Evolutionary conservation across 2,113 vertebrate genomes (phyloP), one percentile per base, ranked within the genome.

Genomic region (Phalacrocorax carbo): DNA sequence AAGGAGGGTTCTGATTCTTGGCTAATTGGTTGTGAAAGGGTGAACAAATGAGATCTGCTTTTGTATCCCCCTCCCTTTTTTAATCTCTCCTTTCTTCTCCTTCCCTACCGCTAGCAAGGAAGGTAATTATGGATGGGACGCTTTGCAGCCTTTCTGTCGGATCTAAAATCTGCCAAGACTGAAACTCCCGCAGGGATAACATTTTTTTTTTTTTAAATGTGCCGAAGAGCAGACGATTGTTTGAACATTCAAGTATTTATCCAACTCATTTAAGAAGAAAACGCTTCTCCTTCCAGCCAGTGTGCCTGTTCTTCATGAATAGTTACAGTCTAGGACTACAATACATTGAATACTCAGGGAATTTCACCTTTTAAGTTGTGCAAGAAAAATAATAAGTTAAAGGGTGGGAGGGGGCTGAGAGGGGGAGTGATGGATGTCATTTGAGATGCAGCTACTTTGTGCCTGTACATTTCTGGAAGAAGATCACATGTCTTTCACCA

Each of bases 351-450:
- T 9, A 2, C 30, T 81, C 8, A 2, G 58, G 54, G 48, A 70
- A 82, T 69, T 85, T 91, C 68, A 78, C 75, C 81, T 66, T 90
- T 57, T 72, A 91, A 95, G 90, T 54, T 11, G 38, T 40, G 38
- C 60, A 80, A 72, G 80, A 70, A 30, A 91, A 94, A 87, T 1
- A 36, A 15, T 7, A 72, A 87, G 80, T 76, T 44, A 30, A 69
- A 80, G 66, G 70, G 87, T 91, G 84, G 95, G 94, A 96, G 80
- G 48, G 80, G 69, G 83, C 65, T 72, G 66, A 22, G 60, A 84
- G 75, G 68, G 65, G 80, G 83, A 70, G 91, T 85, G 93, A 95
- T 49, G 77, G 23, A 46, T 68, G 83, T 83, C 62, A 79, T 12
- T 42, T 70, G 3, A 57, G 73, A 80, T 73, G 55, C 72, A 86